Conservation (phyloP, 1,140 invertebrate genomes). For the Globodera ellingtonae region DNA sequence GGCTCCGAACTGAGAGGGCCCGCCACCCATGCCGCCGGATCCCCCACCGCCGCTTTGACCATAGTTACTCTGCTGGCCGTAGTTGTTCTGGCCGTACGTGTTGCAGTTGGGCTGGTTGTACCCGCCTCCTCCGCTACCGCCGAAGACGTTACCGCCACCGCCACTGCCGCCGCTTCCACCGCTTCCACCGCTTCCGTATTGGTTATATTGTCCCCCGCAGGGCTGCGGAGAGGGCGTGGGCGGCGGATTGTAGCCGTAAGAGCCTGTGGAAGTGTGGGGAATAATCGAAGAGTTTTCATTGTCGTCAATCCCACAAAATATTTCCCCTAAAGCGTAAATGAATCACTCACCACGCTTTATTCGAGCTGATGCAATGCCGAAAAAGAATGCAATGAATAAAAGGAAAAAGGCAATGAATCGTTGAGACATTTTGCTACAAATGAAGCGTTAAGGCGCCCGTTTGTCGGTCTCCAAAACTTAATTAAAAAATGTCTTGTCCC, state of each 20-base stretch:
- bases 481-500: too few species aligned
- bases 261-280: neutral
- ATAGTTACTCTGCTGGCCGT: neutral
- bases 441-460: too few species aligned
- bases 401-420: neutral
- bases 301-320: too few species aligned
- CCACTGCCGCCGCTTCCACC: conserved; percentile 21
- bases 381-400: neutral
- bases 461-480: too few species aligned
- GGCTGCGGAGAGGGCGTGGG: neutral
- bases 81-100: neutral
- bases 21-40: neutral
- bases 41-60: neutral
- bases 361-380: neutral
- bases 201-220: neutral
- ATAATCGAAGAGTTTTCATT: neutral
- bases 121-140: neutral
- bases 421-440: neutral
- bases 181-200: neutral
- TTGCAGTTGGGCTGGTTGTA: neutral
- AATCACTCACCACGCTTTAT: neutral
- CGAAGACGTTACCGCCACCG: neutral
- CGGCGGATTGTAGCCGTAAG: conserved; percentile 10
- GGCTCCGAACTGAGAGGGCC: neutral
- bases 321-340: too few species aligned